phyloP scores from a whole-genome alignment of 2,888 invertebrate genomes.

The Hirudinaria manillensis region DNA sequence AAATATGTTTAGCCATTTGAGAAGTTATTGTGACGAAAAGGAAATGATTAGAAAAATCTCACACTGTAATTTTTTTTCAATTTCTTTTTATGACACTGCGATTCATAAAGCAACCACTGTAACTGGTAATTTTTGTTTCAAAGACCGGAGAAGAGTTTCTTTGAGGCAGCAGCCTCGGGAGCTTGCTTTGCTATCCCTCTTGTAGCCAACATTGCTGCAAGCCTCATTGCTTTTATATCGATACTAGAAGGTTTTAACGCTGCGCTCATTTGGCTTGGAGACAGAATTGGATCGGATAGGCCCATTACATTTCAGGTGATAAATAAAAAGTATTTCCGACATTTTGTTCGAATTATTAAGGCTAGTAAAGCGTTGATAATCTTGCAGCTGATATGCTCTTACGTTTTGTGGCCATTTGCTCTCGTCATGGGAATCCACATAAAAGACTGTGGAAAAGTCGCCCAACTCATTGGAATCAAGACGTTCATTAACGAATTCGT shows the following conservation, averaged over 20 bases:
- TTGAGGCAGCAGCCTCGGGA: constrained; percentile 36
- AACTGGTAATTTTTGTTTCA: background rate
- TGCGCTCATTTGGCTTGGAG: constrained; percentile 36
- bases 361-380: background rate
- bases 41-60: no score
- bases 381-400: constrained; percentile 63
- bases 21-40: no score
- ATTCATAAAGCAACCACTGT: no score
- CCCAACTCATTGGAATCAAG: constrained; percentile 74
- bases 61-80: no score
- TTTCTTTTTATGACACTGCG: no score
- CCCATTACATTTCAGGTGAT: constrained; percentile 36
- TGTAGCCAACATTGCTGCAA: constrained; percentile 43
- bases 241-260: constrained; percentile 35
- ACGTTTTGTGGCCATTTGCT: constrained; percentile 81
- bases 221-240: constrained; percentile 34
- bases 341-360: background rate
- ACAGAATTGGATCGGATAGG: constrained; percentile 33
- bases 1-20: no score
- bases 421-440: constrained; percentile 71
- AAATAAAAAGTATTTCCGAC: background rate
- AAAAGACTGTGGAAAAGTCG: constrained; percentile 70
- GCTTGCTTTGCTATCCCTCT: constrained; percentile 35
- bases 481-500: constrained; percentile 89
- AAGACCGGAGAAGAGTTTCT: constrained; percentile 17